phyloP scores from a whole-genome alignment of 2,888 invertebrate genomes.

The Folsomia manolachei region DNA sequence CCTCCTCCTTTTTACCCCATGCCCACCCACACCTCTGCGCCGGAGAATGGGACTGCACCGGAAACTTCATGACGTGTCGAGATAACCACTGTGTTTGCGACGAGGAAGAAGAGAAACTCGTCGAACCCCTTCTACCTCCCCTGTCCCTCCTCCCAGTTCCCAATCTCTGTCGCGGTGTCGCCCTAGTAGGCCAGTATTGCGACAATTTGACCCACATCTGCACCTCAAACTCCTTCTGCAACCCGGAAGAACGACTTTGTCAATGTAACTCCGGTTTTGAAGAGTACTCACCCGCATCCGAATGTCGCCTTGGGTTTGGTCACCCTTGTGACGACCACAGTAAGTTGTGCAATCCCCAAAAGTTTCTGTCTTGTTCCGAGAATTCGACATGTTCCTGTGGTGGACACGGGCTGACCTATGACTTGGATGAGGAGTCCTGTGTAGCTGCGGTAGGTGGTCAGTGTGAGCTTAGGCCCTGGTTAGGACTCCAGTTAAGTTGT shows the following conservation, averaged over 20 bases:
- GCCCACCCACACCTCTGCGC: not conserved
- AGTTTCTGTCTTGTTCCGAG: constrained; percentile 6
- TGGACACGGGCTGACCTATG: not conserved
- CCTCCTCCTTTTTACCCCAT: not conserved
- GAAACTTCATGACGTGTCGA: constrained; percentile 13
- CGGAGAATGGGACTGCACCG: constrained; percentile 8
- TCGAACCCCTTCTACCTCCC: not conserved
- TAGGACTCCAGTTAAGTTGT: not conserved
- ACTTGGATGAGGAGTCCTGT: not conserved
- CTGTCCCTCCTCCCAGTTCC: not conserved
- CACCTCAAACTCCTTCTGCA: not conserved
- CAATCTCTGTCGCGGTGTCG: not conserved
- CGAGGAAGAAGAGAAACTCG: not conserved
- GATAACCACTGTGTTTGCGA: constrained; percentile 17
- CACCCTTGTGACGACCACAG: not conserved
- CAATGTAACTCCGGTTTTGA: not conserved
- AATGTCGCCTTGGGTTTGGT: not conserved
- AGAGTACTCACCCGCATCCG: not conserved
- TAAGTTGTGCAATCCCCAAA: constrained; percentile 1
- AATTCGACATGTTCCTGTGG: not conserved
- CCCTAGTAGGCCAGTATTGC: not conserved
- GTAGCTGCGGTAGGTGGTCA: not conserved
- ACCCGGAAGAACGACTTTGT: not conserved
- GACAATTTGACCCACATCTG: constrained; percentile 1
- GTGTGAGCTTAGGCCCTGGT: constrained; percentile 9